Evolutionary conservation across 2,888 invertebrate species (phyloP).

Genomic region (Rhagophthalmus giganteus): DNA sequence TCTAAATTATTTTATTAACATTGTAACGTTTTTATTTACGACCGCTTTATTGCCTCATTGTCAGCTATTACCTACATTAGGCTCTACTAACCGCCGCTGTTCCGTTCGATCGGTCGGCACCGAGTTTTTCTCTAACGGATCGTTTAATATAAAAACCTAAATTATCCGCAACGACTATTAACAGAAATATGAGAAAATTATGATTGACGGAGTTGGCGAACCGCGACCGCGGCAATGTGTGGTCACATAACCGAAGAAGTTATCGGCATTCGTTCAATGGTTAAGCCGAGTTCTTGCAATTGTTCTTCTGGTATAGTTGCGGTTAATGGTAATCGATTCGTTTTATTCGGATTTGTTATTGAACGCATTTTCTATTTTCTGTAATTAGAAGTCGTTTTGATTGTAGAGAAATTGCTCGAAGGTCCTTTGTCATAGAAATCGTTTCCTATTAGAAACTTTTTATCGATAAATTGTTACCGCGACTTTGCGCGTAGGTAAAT

Average conservation of each 20-base stretch:
- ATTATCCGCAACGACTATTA: slow-evolving; percentile 14
- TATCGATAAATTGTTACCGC: no score
- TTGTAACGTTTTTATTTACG: no score
- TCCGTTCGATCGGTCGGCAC: no score
- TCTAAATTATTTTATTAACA: no score
- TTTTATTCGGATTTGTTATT: slow-evolving; percentile 47
- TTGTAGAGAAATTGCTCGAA: not conserved
- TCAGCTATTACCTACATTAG: no score
- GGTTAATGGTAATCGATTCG: slow-evolving; percentile 51
- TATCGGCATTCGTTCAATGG: slow-evolving; percentile 46
- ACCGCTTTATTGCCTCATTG: no score
- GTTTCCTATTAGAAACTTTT: no score
- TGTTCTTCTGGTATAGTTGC: slow-evolving; percentile 43
- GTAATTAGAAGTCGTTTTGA: slow-evolving; percentile 37
- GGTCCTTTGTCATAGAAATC: no score
- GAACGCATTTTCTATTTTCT: slow-evolving; percentile 36
- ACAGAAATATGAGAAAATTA: slow-evolving; percentile 39
- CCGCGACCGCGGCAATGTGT: slow-evolving; percentile 41
- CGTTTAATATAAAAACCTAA: slow-evolving; percentile 15
- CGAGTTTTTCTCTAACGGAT: no score
- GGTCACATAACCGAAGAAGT: slow-evolving; percentile 43
- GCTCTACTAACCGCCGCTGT: no score
- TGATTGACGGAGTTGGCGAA: slow-evolving; percentile 43
- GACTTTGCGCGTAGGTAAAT: no score
- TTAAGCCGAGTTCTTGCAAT: slow-evolving; percentile 44